Base-by-base conservation (phyloP, 2,888 invertebrate species). In the Tetragnatha montana region DNA sequence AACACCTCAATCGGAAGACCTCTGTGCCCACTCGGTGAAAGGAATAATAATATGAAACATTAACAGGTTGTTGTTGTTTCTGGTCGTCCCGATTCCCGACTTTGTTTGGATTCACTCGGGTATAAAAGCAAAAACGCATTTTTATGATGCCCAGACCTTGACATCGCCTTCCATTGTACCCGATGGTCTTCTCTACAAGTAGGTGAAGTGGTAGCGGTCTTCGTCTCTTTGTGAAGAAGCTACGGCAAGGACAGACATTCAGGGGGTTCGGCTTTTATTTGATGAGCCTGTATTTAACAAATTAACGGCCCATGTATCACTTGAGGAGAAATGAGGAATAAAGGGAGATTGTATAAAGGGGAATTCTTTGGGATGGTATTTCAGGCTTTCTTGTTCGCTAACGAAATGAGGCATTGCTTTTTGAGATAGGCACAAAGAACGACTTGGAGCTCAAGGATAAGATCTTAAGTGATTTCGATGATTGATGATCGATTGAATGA, bases 101-200 rank as follows among this genome's bases (percentile, higher is more conserved):
- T 89, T 89, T 89, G 83, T 88, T 88, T 78, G 68, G 75, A 76
- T 75, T 70, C 89, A 81, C 76, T 85, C 81, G 80, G 21, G 78
- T 81, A 89, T 76, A 84, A 81, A 89, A 81, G 68, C 35, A 82
- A 74, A 88, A 88, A 71, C 83, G n/a, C 49, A 17, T 8, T 19
- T 69, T 21, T 50, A 19, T 73, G 88, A 19, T 73, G 88, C 21
- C 35, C 35, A 85, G 60, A 89, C 89, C 89, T 89, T 89, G 89
- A 89, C 89, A 89, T 89, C 89, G 89, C 89, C 89, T 89, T 76
- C 76, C 68, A 89, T 89, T 89, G 89, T 89, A 70, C n/a, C 17
- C 47, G 8, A 85, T 81, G 81, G 35, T 81, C 78, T 50, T 70
- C 22, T 35, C n/a, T 35, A 4, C 19, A 89, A 81, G 60, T 84